Evolutionary conservation across 2,113 vertebrate genomes (phyloP), one percentile per base, ranked within the genome.

Genomic region (Hyla sarda): DNA sequence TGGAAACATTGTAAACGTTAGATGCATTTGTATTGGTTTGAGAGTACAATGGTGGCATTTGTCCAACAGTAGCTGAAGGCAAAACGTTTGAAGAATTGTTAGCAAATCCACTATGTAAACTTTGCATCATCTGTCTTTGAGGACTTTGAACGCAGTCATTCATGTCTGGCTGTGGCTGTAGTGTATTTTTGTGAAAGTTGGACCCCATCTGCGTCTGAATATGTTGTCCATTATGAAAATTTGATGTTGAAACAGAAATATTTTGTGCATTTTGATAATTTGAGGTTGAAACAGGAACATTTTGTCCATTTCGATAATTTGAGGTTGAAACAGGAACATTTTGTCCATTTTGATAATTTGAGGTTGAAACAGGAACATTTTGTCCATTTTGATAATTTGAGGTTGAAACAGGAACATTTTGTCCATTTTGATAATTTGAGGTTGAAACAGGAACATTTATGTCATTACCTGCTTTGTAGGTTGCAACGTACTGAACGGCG

Each of bases 221-320:
- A 62, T 62, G 62, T 65, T 62, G 78, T 41, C 23, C n/a, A 81
- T 47, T 62, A n/a, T 41, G 58, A 37, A 25, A 47, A 81, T 65
- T 41, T n/a, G 58, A 16, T 12, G 23, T 47, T 25, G 23, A 12
- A 25, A 60, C 32, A 1, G 77, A 23, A 60, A 65, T 9, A 45
- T 62, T 62, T 81, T n/a, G n/a, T n/a, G n/a, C n/a, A n/a, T n/a
- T n/a, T n/a, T n/a, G n/a, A n/a, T 45, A 47, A 81, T 65, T 41
- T n/a, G 58, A 16, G 21, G 23, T 47, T 25, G 23, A 12, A 25
- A 60, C 32, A 1, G 77, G 34, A 60, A 65, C 16, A 45, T 62
- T 62, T 81, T n/a, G n/a, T n/a, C n/a, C n/a, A n/a, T n/a, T n/a
- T n/a, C n/a, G n/a, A n/a, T 45, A 47, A 81, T 65, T 41, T n/a